These are phyloP conservation scores for Phalanger gymnotis DNA, from an alignment of 2,797 vertebrate genomes.

Conservation along the genomic window DNA sequence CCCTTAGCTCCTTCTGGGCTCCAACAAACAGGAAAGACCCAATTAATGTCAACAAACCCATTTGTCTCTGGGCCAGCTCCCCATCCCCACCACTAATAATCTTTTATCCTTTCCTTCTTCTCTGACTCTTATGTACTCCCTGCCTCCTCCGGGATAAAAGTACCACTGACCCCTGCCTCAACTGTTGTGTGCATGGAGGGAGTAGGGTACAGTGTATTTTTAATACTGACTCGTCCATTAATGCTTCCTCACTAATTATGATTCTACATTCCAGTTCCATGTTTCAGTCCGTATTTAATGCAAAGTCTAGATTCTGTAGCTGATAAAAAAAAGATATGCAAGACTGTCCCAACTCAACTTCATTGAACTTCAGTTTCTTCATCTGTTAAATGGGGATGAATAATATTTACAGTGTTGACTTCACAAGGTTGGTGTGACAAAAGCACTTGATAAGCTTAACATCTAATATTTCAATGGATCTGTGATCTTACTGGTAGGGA, in stretches of 20 bases:
- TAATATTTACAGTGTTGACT: neutral
- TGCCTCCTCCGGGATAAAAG: neutral
- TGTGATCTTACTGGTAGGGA: neutral
- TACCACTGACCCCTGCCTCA: neutral
- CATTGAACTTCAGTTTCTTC: neutral
- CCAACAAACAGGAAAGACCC: neutral
- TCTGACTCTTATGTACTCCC: neutral
- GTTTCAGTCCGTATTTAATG: neutral
- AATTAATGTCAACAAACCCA: neutral
- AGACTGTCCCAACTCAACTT: neutral
- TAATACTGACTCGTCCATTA: neutral
- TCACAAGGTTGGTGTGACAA: neutral
- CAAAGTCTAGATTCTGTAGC: neutral
- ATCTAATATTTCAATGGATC: neutral
- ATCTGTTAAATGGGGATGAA: neutral
- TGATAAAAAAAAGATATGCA: neutral
- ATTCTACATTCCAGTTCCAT: neutral
- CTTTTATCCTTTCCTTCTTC: neutral
- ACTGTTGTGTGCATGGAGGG: neutral
- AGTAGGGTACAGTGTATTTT: neutral
- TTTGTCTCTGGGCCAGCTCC: neutral
- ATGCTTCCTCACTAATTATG: neutral
- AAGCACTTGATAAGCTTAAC: neutral
- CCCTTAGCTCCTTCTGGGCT: neutral
- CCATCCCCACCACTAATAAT: neutral